Conservation (phyloP, 2,888 invertebrate genomes). For the Cantharis nigra region DNA sequence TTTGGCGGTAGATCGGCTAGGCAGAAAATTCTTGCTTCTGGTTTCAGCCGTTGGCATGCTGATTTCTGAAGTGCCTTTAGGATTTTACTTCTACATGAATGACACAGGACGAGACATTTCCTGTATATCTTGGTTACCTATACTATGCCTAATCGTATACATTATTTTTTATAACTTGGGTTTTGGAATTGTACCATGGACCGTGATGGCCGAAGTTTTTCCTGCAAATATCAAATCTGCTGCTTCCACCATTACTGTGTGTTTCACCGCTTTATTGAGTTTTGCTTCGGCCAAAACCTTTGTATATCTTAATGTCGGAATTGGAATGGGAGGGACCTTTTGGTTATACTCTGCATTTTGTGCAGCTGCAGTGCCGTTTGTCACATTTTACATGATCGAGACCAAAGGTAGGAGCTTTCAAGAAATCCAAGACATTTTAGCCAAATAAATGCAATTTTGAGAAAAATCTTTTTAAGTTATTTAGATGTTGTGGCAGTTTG, state of each 20-base stretch:
- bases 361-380: neutral
- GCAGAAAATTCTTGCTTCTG: conserved; percentile 70
- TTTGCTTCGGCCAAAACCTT: conserved; percentile 78
- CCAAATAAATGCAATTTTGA: no score
- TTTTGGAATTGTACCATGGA: conserved; percentile 81
- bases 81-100: conserved; percentile 67
- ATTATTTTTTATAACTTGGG: conserved; percentile 77
- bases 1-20: conserved; percentile 74
- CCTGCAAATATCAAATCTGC: conserved; percentile 76
- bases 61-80: conserved; percentile 62
- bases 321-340: neutral
- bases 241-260: conserved; percentile 77
- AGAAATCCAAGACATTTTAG: neutral
- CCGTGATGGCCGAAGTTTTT: conserved; percentile 81
- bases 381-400: neutral
- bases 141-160: conserved; percentile 71
- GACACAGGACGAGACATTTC: conserved; percentile 53
- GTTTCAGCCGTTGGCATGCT: conserved; percentile 70
- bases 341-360: neutral
- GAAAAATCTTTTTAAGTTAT: no score
- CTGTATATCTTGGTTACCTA: conserved; percentile 70
- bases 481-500: no score
- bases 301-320: conserved; percentile 46
- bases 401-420: neutral
- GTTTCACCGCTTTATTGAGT: conserved; percentile 75